Percentiles rank a stretch among this genome's conserved stretches.
These are phyloP conservation scores for Drosophila ananassae DNA, from an alignment of 1,140 invertebrate genomes.

Conservation along the genomic window DNA sequence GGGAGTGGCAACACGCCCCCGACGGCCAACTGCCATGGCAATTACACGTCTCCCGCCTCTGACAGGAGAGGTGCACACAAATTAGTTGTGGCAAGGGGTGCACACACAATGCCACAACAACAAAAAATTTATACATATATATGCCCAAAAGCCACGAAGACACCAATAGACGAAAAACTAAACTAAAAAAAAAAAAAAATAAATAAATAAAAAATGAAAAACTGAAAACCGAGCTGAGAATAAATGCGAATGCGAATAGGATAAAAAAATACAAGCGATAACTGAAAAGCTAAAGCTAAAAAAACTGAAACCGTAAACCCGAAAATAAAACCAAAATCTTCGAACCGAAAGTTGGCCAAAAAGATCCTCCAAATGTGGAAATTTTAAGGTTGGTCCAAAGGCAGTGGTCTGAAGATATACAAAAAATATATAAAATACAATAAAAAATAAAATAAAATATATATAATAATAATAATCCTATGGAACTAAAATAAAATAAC, in stretches of 20 bases:
- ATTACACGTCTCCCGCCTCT: constrained; percentile 53
- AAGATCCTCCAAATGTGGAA: constrained; percentile 57
- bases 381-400: constrained; percentile 47
- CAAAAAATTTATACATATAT: not conserved
- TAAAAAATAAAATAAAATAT: not conserved
- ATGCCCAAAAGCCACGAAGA: constrained; percentile 24
- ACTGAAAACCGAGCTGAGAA: constrained; percentile 10
- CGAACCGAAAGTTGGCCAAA: constrained; percentile 37
- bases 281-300: constrained; percentile 9
- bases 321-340: constrained; percentile 37
- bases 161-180: not conserved
- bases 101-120: constrained; percentile 1
- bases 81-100: constrained; percentile 62
- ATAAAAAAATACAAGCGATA: constrained; percentile 17
- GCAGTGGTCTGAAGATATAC: constrained; percentile 11
- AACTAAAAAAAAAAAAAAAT: too few relatives aligned
- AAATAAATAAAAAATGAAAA: not conserved
- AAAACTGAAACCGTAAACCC: constrained; percentile 17
- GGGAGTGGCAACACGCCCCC: constrained; percentile 63
- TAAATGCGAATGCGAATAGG: not conserved
- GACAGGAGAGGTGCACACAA: constrained; percentile 74
- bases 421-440: not conserved
- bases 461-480: too few relatives aligned
- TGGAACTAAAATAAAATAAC: too few relatives aligned
- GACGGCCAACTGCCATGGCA: constrained; percentile 50